Conservation (phyloP, 2,888 invertebrate species). For the Orchestes rusci region DNA sequence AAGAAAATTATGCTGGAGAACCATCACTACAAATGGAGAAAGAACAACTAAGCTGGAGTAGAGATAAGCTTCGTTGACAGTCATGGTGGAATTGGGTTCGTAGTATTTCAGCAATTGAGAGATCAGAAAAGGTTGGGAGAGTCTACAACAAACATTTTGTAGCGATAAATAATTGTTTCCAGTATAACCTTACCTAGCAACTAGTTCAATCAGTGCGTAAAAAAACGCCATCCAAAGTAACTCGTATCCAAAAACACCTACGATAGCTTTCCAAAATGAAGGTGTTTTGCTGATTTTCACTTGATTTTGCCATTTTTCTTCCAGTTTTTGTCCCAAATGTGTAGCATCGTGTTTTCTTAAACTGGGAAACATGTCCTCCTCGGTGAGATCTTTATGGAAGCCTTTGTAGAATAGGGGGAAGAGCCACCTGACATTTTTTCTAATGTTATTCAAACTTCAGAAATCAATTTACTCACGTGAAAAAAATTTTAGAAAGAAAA, state of each 20-base stretch:
- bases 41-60: constrained; percentile 67
- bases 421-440: constrained; percentile 45
- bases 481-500: constrained; percentile 50
- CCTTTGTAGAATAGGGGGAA: constrained; percentile 46
- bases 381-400: constrained; percentile 43
- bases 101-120: constrained; percentile 53
- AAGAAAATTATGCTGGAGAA: constrained; percentile 70
- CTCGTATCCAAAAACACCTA: constrained; percentile 28
- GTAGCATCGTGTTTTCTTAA: constrained; percentile 43
- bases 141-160: constrained; percentile 30
- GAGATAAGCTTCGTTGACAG: constrained; percentile 57
- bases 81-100: constrained; percentile 42
- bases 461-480: constrained; percentile 28
- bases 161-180: too few relatives aligned
- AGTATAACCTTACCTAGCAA: constrained; percentile 28
- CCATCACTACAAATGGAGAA: constrained; percentile 40
- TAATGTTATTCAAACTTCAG: background rate
- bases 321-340: constrained; percentile 41
- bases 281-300: constrained; percentile 25
- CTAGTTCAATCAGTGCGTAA: constrained; percentile 22
- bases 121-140: constrained; percentile 31
- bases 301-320: constrained; percentile 36
- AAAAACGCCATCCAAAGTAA: constrained; percentile 22
- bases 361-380: constrained; percentile 46
- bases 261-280: constrained; percentile 30